A percentile compares a stretch with the other conserved stretches of the same genome.
These are phyloP conservation scores for Hemibates koningsi DNA, from an alignment of 2,113 vertebrate species.

Conservation along the genomic window DNA sequence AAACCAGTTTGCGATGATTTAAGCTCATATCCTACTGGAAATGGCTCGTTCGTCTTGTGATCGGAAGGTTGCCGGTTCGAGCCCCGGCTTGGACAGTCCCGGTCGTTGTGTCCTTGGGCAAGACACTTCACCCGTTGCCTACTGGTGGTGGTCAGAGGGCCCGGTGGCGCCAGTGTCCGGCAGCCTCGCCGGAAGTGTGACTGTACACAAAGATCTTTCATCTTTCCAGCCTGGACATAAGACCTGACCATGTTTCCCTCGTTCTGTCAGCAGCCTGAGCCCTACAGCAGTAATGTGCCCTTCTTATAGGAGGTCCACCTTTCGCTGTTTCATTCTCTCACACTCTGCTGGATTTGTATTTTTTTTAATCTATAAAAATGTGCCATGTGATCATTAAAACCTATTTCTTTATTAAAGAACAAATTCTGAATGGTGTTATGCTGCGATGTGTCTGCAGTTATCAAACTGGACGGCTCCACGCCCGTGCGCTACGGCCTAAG, in stretches of 20 bases:
- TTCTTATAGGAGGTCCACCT: background rate
- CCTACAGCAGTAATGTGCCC: background rate
- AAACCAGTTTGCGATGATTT: background rate
- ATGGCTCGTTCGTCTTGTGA: background rate
- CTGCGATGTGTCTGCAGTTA: conserved; percentile 70
- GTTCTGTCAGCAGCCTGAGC: background rate
- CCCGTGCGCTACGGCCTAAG: conserved; percentile 89
- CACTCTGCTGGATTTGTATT: background rate
- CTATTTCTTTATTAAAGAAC: background rate
- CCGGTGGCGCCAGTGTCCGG: background rate
- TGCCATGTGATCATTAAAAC: background rate
- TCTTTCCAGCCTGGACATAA: background rate
- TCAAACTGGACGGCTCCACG: conserved; percentile 92
- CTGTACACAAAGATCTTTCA: background rate
- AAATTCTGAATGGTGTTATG: background rate
- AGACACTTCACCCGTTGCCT: accelerated
- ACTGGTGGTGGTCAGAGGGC: background rate
- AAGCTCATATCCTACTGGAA: background rate
- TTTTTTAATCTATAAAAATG: background rate
- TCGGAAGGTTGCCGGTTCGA: background rate
- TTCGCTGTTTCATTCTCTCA: background rate
- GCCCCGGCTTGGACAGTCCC: accelerated
- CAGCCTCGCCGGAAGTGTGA: no score
- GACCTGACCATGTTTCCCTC: background rate
- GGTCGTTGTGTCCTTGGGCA: accelerated